Evolutionary conservation across 2,888 invertebrate genomes (phyloP).

Genomic region (Parnassius orleans): DNA sequence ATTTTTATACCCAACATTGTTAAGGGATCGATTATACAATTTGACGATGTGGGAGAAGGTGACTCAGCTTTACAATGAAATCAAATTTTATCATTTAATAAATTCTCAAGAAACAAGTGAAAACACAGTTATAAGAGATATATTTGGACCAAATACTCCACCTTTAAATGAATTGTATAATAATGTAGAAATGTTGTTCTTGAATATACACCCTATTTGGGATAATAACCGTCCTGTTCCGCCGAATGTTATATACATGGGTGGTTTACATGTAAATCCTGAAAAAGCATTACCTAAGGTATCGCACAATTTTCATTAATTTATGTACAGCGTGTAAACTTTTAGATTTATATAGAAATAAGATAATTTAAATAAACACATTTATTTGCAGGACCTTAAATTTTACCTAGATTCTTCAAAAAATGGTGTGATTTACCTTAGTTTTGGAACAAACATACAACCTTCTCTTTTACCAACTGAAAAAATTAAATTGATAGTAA

Average conservation of each 20-base stretch:
- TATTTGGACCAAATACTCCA: slow-evolving; percentile 38
- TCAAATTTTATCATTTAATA: slow-evolving; percentile 15
- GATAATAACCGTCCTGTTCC: slow-evolving; percentile 53
- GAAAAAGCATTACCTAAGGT: slow-evolving; percentile 54
- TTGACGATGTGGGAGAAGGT: slow-evolving; percentile 44
- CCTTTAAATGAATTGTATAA: slow-evolving; percentile 33
- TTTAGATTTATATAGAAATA: background rate
- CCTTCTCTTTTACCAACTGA: slow-evolving; percentile 38
- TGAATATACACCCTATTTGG: slow-evolving; percentile 59
- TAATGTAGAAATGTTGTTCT: slow-evolving; percentile 52
- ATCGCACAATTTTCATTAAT: slow-evolving; percentile 22
- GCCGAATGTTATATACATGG: slow-evolving; percentile 56
- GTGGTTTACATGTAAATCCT: slow-evolving; percentile 53
- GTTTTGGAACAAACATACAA: slow-evolving; percentile 51
- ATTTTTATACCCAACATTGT: slow-evolving; percentile 32
- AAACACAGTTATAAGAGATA: slow-evolving; percentile 30
- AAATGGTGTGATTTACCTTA: slow-evolving; percentile 52
- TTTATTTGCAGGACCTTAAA: slow-evolving; percentile 41
- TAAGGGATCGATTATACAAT: slow-evolving; percentile 33
- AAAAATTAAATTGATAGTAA: slow-evolving; percentile 41
- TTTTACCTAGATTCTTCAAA: slow-evolving; percentile 43
- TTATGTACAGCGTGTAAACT: background rate
- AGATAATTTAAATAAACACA: background rate
- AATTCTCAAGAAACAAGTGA: slow-evolving; percentile 25
- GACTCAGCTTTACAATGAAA: slow-evolving; percentile 30